phyloP scores from a whole-genome alignment of 2,888 invertebrate species.

The Amaurobius ferox region DNA sequence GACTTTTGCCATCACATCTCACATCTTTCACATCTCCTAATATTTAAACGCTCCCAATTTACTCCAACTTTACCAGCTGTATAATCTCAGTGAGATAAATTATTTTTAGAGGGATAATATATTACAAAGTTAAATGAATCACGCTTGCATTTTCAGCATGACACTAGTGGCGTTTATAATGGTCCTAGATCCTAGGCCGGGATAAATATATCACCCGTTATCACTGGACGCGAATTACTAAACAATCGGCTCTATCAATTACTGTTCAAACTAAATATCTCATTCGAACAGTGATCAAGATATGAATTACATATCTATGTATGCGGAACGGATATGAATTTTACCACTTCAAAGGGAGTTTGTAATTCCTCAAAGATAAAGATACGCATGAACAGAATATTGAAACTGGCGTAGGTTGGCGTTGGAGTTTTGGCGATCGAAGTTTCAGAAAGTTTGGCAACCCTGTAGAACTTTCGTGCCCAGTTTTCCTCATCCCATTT shows the following conservation, averaged over 20 bases:
- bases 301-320: neutral
- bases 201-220: neutral
- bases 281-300: neutral
- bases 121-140: neutral
- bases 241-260: constrained; percentile 6
- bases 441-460: constrained; percentile 46
- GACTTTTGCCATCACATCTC: too few species aligned
- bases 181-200: neutral
- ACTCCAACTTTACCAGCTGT: too few species aligned
- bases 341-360: neutral
- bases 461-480: constrained; percentile 57
- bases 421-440: constrained; percentile 39
- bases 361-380: constrained; percentile 20
- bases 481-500: constrained; percentile 28
- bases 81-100: neutral
- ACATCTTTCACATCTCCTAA: too few species aligned
- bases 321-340: constrained; percentile 27
- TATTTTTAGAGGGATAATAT: neutral
- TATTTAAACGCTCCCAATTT: too few species aligned
- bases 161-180: neutral
- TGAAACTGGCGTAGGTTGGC: constrained; percentile 11
- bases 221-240: neutral
- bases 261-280: constrained; percentile 4
- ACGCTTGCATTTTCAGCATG: neutral
- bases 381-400: neutral